Conservation (phyloP, 2,888 invertebrate genomes). For the Acronicta aceris region DNA sequence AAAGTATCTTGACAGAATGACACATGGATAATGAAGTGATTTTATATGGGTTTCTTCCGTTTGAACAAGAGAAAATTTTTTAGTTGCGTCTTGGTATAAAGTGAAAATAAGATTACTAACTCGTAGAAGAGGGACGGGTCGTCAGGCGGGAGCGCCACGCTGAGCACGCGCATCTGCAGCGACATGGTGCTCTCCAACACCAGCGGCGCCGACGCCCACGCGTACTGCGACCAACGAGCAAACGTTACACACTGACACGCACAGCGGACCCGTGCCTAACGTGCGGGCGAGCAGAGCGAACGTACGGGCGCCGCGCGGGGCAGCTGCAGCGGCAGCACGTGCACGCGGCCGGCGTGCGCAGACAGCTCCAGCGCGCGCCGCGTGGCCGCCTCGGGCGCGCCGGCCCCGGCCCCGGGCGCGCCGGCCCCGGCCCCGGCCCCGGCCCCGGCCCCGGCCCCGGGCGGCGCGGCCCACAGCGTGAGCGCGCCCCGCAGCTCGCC, state of each 20-base stretch:
- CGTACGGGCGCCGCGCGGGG: slow-evolving; percentile 65
- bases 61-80: no score
- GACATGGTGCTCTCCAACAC: slow-evolving; percentile 95
- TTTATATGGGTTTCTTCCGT: no score
- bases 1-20: no score
- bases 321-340: slow-evolving; percentile 50
- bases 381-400: neutral
- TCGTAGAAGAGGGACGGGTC: slow-evolving; percentile 90
- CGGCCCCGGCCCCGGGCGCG: slow-evolving; percentile 13
- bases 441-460: neutral
- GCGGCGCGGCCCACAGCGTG: slow-evolving; percentile 25
- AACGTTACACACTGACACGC: no score
- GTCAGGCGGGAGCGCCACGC: slow-evolving; percentile 90
- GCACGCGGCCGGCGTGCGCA: slow-evolving; percentile 50
- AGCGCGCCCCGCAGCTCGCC: slow-evolving; percentile 46
- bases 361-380: slow-evolving; percentile 23
- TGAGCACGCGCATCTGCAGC: slow-evolving; percentile 93
- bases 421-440: slow-evolving; percentile 4
- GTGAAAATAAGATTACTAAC: slow-evolving; percentile 58
- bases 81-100: no score
- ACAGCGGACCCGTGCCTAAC: no score
- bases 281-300: slow-evolving; percentile 4
- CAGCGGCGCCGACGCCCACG: slow-evolving; percentile 90
- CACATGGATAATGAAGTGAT: no score
- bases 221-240: slow-evolving; percentile 61